Conservation (phyloP, 2,888 invertebrate genomes). For the Cantharis rufa region DNA sequence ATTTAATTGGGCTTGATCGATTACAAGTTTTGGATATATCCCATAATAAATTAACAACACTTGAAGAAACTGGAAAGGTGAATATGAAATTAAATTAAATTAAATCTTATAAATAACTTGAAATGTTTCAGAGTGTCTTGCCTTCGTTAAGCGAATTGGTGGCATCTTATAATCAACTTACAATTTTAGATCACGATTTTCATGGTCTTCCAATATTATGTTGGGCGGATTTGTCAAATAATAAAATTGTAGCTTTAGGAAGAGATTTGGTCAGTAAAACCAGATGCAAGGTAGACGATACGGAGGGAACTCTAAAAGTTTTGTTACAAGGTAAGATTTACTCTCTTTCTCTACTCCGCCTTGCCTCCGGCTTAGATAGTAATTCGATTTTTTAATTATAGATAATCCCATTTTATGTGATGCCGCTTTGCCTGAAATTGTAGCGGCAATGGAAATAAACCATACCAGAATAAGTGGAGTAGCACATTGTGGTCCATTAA, state of each 20-base stretch:
- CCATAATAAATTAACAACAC: slow-evolving; percentile 73
- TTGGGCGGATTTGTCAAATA: slow-evolving; percentile 78
- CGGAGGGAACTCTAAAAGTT: slow-evolving; percentile 70
- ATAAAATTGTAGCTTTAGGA: slow-evolving; percentile 73
- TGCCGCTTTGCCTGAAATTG: slow-evolving; percentile 71
- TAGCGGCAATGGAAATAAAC: slow-evolving; percentile 69
- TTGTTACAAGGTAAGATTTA: slow-evolving; percentile 74
- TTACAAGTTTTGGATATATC: slow-evolving; percentile 77
- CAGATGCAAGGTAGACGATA: slow-evolving; percentile 70
- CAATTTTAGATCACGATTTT: slow-evolving; percentile 76
- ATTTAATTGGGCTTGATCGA: slow-evolving; percentile 76
- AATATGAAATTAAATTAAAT: slow-evolving; percentile 18
- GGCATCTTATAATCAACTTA: slow-evolving; percentile 78
- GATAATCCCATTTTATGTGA: slow-evolving; percentile 84
- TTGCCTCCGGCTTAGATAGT: neutral
- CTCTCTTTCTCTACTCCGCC: neutral
- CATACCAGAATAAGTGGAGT: slow-evolving; percentile 73
- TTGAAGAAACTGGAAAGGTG: slow-evolving; percentile 85
- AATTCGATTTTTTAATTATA: slow-evolving; percentile 52
- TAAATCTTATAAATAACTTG: slow-evolving; percentile 4
- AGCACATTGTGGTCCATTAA: slow-evolving; percentile 55
- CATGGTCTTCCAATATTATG: slow-evolving; percentile 82
- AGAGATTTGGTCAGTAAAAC: slow-evolving; percentile 79
- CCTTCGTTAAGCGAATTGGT: slow-evolving; percentile 76
- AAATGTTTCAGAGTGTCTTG: slow-evolving; percentile 70